Percentiles rank a stretch among this genome's conserved stretches.
These are phyloP conservation scores for Myotis davidii DNA, from an alignment of 2,113 vertebrate genomes.

Conservation along the genomic window DNA sequence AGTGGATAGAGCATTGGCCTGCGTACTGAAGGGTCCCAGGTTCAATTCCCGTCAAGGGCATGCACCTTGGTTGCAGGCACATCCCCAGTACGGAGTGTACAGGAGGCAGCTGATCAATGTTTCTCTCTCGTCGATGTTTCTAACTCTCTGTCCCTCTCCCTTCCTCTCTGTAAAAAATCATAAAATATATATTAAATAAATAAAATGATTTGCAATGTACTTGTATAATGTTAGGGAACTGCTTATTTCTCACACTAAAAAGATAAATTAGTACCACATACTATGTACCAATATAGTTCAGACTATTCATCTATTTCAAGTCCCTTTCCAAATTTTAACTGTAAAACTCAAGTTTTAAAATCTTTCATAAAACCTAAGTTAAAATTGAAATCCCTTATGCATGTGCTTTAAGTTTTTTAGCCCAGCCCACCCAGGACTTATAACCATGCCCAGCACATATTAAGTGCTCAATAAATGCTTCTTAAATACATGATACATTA, in stretches of 20 bases:
- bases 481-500: neutral
- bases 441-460: neutral
- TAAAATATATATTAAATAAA: too few species aligned
- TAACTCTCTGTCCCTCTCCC: too few species aligned
- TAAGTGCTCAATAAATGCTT: neutral
- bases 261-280: neutral
- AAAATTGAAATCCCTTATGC: neutral
- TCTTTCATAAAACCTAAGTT: constrained; percentile 11
- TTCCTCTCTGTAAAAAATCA: too few species aligned
- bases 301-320: neutral
- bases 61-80: too few species aligned
- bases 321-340: constrained; percentile 13
- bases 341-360: constrained; percentile 18
- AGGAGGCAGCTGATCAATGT: too few species aligned
- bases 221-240: constrained; percentile 32
- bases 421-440: neutral
- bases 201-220: constrained; percentile 1
- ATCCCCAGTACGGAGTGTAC: too few species aligned
- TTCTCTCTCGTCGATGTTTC: too few species aligned
- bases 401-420: neutral
- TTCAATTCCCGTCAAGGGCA: too few species aligned
- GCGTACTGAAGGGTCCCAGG: too few species aligned
- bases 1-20: too few species aligned
- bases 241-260: constrained; percentile 43
- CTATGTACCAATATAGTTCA: neutral